phyloP scores from a whole-genome alignment of 2,797 vertebrate genomes.

The Aratinga solstitialis region DNA sequence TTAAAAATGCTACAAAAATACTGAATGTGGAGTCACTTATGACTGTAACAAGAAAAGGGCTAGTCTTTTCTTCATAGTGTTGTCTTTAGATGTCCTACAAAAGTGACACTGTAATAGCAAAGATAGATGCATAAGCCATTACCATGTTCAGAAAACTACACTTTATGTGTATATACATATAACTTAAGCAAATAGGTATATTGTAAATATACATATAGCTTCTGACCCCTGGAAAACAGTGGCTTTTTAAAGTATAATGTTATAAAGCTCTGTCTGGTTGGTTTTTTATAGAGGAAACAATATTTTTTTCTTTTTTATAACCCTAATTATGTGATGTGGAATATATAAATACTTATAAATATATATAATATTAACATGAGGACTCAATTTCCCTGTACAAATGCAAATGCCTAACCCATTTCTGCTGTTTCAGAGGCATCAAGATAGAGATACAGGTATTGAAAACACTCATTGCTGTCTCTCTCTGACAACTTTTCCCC shows the following conservation, averaged over 20 bases:
- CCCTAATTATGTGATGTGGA: rapidly evolving
- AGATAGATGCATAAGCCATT: not conserved
- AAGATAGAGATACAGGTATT: not conserved
- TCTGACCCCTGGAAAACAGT: not conserved
- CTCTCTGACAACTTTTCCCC: not conserved
- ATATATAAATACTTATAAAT: not conserved
- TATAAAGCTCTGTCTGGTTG: not conserved
- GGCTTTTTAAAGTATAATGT: not conserved
- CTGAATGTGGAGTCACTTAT: not conserved
- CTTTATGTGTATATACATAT: not conserved
- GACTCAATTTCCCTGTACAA: not conserved
- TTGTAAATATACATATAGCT: not conserved
- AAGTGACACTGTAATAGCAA: not conserved
- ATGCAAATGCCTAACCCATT: not conserved
- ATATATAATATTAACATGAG: not conserved
- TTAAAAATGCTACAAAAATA: not conserved
- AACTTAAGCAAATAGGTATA: not conserved
- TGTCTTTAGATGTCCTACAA: not conserved
- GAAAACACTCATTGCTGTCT: not conserved
- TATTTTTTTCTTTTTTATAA: not conserved
- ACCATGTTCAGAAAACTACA: not conserved
- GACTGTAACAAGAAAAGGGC: not conserved
- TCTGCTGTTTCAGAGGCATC: not conserved
- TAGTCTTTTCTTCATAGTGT: not conserved
- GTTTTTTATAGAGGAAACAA: not conserved